phyloP scores from a whole-genome alignment of 53 echinoderm and acorn worm genomes.

The Henricia sp. region DNA sequence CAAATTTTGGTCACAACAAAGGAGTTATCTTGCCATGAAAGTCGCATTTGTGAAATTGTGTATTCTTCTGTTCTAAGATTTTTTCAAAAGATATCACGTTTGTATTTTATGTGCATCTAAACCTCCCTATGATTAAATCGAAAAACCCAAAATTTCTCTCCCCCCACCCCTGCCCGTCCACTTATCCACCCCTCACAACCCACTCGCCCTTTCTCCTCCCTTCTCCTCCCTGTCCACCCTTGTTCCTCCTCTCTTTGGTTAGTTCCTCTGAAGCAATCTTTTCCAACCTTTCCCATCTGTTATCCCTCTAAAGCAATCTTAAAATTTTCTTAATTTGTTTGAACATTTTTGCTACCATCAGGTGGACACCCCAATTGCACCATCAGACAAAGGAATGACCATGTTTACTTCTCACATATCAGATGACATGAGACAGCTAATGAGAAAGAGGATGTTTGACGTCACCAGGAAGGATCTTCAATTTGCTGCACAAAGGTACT shows the following conservation, averaged over 20 bases:
- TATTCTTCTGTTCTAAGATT: too few relatives aligned
- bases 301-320: neutral
- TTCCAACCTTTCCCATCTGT: neutral
- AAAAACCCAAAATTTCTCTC: too few relatives aligned
- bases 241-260: too few relatives aligned
- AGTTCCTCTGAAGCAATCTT: too few relatives aligned
- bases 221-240: too few relatives aligned
- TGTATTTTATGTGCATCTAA: too few relatives aligned
- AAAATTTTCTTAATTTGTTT: neutral
- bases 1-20: too few relatives aligned
- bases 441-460: slow-evolving; percentile 75
- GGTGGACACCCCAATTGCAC: slow-evolving; percentile 91
- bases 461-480: slow-evolving; percentile 76
- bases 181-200: neutral
- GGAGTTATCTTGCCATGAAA: too few relatives aligned
- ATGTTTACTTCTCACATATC: slow-evolving; percentile 72
- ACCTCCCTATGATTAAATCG: too few relatives aligned
- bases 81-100: too few relatives aligned
- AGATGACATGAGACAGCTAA: slow-evolving; percentile 81
- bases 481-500: slow-evolving; percentile 82
- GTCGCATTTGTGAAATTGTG: too few relatives aligned
- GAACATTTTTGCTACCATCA: neutral
- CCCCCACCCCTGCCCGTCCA: slow-evolving; percentile 8
- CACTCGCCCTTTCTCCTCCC: too few relatives aligned
- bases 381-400: slow-evolving; percentile 80